Evolutionary conservation across 2,797 vertebrate species (phyloP).

Genomic region (Anableps anableps): DNA sequence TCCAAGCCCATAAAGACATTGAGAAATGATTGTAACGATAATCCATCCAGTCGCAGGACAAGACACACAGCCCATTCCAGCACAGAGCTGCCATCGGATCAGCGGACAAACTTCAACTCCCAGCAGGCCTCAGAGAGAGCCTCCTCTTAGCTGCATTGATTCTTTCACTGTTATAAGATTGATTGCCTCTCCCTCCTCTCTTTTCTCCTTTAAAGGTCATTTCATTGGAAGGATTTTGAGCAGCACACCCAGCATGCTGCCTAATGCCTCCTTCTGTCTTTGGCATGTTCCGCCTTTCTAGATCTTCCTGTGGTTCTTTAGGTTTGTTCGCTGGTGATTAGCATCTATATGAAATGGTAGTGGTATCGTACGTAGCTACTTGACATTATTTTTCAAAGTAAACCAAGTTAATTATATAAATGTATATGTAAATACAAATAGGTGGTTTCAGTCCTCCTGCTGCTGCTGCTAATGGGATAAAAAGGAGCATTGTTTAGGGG

Average conservation of each 20-base stretch:
- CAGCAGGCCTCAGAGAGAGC: constrained; percentile 46
- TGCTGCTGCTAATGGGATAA: constrained; percentile 71
- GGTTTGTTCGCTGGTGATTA: constrained; percentile 79
- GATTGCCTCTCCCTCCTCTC: constrained; percentile 26
- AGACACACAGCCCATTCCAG: constrained; percentile 58
- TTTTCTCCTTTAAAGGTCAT: constrained; percentile 41
- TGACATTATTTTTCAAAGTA: constrained; percentile 75
- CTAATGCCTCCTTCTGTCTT: constrained; percentile 50
- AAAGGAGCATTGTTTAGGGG: constrained; percentile 61
- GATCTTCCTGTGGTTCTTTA: constrained; percentile 79
- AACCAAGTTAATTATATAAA: constrained; percentile 77
- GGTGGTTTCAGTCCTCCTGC: constrained; percentile 71
- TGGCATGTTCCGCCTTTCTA: constrained; percentile 68
- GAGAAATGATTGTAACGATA: constrained; percentile 71
- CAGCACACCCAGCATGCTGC: constrained; percentile 72
- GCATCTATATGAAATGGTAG: constrained; percentile 77
- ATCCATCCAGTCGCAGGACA: constrained; percentile 50
- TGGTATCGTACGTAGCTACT: constrained; percentile 80
- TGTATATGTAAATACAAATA: constrained; percentile 75
- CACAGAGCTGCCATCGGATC: constrained; percentile 54
- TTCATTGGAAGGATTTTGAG: constrained; percentile 57
- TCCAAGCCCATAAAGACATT: constrained; percentile 54
- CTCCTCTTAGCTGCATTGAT: constrained; percentile 19
- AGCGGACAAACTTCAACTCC: constrained; percentile 38
- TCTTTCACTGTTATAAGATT: constrained; percentile 25